Evolutionary conservation across 2,797 vertebrate species (phyloP), one percentile per base, ranked within the genome.

Genomic region (Neosalanx taihuensis): DNA sequence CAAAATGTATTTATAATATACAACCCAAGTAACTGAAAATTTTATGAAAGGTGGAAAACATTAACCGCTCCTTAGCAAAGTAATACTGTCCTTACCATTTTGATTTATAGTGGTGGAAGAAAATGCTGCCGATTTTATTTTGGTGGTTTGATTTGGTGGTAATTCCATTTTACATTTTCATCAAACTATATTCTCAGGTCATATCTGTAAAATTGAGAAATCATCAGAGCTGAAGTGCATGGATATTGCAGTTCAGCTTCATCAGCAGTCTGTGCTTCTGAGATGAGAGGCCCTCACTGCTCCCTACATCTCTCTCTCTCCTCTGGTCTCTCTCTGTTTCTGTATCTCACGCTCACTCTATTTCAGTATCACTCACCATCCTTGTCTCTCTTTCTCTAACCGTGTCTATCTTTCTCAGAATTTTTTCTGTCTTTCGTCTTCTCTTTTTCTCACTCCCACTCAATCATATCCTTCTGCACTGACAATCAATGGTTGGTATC

Each of bases 121-220:
- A 87, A 88, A 89, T 80, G 80, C 69, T 35, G 81, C 76, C 87
- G 80, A 86, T 88, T 85, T 89, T 83, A 78, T 69, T 13, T 46
- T 46, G 12, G 41, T 46, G 41, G 41, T 46, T 78, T 84, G 87
- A 90, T 88, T 89, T 88, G 87, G 83, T 83, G 88, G 86, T 88
- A 89, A 90, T 90, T 83, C 87, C 81, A 78, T 91, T 89, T 89
- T 86, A 89, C 85, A 85, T 90, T 91, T 91, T 90, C 84, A 90
- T 91, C 87, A 87, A 89, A 90, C 89, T 76, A 86, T 82, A 84
- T 89, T 90, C 84, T 88, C 75, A 49, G 83, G 83, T 86, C 86
- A 86, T 87, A 92, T 92, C 90, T 93, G 87, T 88, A 89, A 91
- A 89, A 91, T 88, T 89, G 89, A 89, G 86, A 90, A 92, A 91